Evolutionary conservation across 2,888 invertebrate genomes (phyloP), one percentile per base, ranked within the genome.

Genomic region (Melitaea athalia): DNA sequence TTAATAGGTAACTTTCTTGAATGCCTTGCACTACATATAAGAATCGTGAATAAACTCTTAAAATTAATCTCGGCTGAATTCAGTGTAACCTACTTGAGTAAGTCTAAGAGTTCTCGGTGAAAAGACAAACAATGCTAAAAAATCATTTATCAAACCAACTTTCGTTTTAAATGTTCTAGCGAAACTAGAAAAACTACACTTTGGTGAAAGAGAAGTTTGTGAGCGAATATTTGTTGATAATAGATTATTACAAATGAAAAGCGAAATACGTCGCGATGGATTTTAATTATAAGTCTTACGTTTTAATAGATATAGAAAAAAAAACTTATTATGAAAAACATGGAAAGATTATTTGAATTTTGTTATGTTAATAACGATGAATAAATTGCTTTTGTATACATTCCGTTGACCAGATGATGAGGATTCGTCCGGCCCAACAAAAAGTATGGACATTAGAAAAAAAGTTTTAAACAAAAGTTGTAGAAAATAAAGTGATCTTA

Each of bases 21-120:
- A 67, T 67, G 60, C 67, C 67, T 67, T 67, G 67, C 62, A 67
- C 67, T 67, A 67, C 57, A 62, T 53, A 55, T 63, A 63, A n/a
- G n/a, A n/a, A n/a, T n/a, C 31, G 63, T 63, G 59, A 31, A 52
- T 50, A 63, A 67, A 68, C 68, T 68, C 63, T 53, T 50, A 45
- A 63, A 68, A 63, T 62, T 66, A 66, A 66, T 66, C 67, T 67
- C 59, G 33, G 49, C 53, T 50, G 47, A 67, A 62, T 62, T 57
- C 61, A 55, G 57, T 43, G 62, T 59, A 63, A 62, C 47, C 31
- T 53, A 66, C 38, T 61, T 67, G 59, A 50, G 62, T 57, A 67
- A 62, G 42, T 60, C 50, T 60, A 57, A 61, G 57, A 57, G 45
- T 45, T 61, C 61, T 61, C 33, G 38, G 55, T 24, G 55, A 62